Percentiles rank a stretch among this genome's conserved stretches.
These are phyloP conservation scores for Coilia nasus DNA, from an alignment of 2,797 vertebrate genomes.

Conservation along the genomic window DNA sequence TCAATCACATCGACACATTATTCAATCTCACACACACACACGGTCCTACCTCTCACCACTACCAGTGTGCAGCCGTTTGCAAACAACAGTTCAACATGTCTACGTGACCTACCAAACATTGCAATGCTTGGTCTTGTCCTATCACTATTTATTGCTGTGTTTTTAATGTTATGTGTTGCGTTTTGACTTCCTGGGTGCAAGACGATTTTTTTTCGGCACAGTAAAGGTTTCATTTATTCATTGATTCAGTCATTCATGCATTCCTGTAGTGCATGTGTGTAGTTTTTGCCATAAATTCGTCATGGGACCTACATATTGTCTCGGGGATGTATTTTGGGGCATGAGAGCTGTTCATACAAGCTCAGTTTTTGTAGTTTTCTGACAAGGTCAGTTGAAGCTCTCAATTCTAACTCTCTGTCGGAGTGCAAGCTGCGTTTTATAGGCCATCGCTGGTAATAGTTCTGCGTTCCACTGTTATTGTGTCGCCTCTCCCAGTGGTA, in stretches of 20 bases:
- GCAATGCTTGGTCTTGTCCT: no score
- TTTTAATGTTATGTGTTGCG: no score
- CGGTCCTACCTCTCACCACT: not conserved
- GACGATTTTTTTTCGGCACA: no score
- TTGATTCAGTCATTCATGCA: slow-evolving; percentile 21
- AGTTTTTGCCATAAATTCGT: no score
- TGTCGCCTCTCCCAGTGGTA: not conserved
- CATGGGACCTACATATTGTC: no score
- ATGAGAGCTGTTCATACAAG: no score
- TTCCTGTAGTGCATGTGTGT: no score
- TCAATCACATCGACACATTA: slow-evolving; percentile 23
- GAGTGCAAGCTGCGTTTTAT: not conserved
- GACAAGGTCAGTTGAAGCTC: not conserved
- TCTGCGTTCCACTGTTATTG: not conserved
- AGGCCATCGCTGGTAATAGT: not conserved
- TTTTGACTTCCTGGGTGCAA: no score
- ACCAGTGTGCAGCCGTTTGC: not conserved
- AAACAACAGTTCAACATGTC: not conserved
- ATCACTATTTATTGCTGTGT: not conserved
- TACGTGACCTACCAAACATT: not conserved
- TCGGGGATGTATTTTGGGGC: no score
- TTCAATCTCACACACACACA: not conserved
- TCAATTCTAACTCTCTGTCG: not conserved
- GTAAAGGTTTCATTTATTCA: not conserved
- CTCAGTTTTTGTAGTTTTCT: no score